Evolutionary conservation across 2,888 invertebrate species (phyloP).

Genomic region (Periphyllus acericola): DNA sequence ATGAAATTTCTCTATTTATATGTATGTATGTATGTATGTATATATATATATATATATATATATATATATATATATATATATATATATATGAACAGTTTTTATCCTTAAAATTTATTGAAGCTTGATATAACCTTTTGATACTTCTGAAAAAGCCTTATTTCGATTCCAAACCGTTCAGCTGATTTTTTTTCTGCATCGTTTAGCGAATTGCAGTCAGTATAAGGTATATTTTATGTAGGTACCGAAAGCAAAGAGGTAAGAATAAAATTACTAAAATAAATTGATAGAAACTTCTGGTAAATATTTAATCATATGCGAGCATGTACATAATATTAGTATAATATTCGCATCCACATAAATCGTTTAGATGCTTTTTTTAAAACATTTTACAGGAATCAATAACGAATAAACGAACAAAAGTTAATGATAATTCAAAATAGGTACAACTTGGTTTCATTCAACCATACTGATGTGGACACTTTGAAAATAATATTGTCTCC

Average conservation of each 20-base stretch:
- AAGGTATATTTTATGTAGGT: neutral
- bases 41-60: neutral
- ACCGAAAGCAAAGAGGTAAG: neutral
- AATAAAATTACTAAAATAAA: slow-evolving; percentile 1
- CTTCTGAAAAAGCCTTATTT: slow-evolving; percentile 23
- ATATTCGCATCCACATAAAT: too few species aligned
- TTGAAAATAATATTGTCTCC: too few species aligned
- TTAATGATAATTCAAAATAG: too few species aligned
- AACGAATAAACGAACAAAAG: too few species aligned
- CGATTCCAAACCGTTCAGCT: slow-evolving; percentile 21
- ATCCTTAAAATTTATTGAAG: slow-evolving; percentile 27
- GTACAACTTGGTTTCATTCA: too few species aligned
- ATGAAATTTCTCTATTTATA: neutral
- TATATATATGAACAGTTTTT: neutral
- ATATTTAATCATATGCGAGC: too few species aligned
- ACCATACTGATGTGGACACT: too few species aligned
- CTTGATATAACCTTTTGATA: slow-evolving; percentile 43
- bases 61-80: neutral
- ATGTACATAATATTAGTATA: too few species aligned
- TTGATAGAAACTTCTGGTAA: neutral
- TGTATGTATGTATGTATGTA: neutral
- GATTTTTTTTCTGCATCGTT: slow-evolving; percentile 28
- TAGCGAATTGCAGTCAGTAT: neutral
- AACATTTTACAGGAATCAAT: too few species aligned
- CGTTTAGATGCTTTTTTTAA: too few species aligned